Base-by-base conservation (phyloP, 2,888 invertebrate species). In the Drosophila neutralis region DNA sequence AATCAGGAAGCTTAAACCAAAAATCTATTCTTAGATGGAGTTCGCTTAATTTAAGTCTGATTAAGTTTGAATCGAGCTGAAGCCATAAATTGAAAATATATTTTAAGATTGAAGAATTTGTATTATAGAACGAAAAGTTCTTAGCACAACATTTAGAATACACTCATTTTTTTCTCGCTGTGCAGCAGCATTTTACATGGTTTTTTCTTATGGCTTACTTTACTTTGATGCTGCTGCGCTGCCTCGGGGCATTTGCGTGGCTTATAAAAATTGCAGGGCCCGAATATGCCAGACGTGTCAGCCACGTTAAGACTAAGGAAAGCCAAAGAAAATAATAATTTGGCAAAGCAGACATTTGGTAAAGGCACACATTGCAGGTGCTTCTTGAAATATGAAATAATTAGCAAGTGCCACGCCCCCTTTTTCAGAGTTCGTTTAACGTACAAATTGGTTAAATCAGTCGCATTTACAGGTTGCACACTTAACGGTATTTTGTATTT, bases 381-480 rank as follows among this genome's bases (percentile, higher is more conserved):
- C 56, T 45, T 53, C 29, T 56, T 51, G 10, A 29, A 58, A 59
- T 66, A 49, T 69, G 69, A 71, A 83, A 83, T 82, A 73, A 87
- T 73, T 73, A 78, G 61, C 59, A 64, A 18, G 18, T 18, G 51
- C 61, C 45, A 60, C 53, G 48, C 48, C 58, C 35, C 45, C n/a
- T n/a, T 36, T 29, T 31, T 31, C 6, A 2, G 13, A 36, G 45
- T 61, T 51, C 53, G 48, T 56, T 63, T 64, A 45, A 29, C 61
- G 63, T 56, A 21, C 45, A 84, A 89, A 87, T 89, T 85, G 86
- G 89, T 75, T 78, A 85, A 84, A 89, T 89, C 87, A 82, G 68
- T 68, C 65, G 67, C 83, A 69, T 80, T 83, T 85, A 72, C 76
- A 78, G 87, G 71, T 73, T 57, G 81, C 74, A 74, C 83, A 90